Conservation (phyloP, 2,888 invertebrate species). For the Ectropis crepuscularia region DNA sequence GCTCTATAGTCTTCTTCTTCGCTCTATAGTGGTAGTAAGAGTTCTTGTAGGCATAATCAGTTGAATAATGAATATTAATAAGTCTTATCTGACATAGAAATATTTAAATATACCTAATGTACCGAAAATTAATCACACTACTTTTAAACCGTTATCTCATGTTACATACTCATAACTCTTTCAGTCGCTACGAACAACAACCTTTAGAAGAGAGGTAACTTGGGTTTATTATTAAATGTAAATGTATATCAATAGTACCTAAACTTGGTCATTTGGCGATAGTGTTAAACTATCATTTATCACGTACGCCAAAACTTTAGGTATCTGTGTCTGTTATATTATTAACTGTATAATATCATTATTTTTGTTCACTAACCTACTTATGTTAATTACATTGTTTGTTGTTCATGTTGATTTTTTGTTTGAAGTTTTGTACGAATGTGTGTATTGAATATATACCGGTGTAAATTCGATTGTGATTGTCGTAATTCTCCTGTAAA, state of each 20-base stretch:
- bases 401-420: conserved; percentile 3
- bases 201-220: background rate
- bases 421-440: background rate
- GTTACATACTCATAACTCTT: conserved; percentile 1
- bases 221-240: conserved; percentile 7
- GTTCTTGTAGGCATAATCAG: no score
- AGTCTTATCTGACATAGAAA: no score
- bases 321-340: conserved; percentile 8
- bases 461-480: no score
- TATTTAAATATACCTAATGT: no score
- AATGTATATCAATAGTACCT: conserved; percentile 7
- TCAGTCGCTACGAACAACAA: background rate
- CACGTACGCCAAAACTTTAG: conserved; percentile 20
- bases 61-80: no score
- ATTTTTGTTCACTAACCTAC: background rate
- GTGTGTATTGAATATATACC: no score
- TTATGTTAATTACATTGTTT: conserved; percentile 5
- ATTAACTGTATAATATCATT: background rate
- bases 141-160: background rate
- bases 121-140: no score
- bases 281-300: conserved; percentile 24
- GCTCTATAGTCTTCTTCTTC: no score
- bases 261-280: conserved; percentile 6
- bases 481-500: no score
- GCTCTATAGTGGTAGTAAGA: no score